phyloP scores from a whole-genome alignment of 2,113 vertebrate genomes.

The Prunella fulvescens region DNA sequence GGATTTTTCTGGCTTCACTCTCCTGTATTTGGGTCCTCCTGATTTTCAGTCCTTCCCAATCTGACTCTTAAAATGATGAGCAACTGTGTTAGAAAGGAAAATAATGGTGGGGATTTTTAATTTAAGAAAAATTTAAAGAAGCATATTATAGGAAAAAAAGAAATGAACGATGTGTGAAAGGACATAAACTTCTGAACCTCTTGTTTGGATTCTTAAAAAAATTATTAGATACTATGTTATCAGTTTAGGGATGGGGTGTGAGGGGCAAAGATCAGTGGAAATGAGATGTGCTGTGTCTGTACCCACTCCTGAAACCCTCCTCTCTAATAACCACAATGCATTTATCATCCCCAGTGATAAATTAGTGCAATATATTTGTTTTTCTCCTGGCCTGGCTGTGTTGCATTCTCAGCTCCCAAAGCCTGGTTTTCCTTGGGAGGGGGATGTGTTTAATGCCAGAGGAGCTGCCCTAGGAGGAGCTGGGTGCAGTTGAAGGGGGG shows the following conservation, averaged over 20 bases:
- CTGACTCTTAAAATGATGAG: not conserved
- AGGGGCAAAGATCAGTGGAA: not conserved
- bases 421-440: not conserved
- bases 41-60: not conserved
- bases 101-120: accelerated
- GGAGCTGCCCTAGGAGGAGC: not conserved
- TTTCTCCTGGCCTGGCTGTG: not conserved
- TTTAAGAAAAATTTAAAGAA: not conserved
- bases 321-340: not conserved
- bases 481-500: not conserved
- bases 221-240: accelerated
- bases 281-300: not conserved
- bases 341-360: not conserved
- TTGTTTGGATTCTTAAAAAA: not conserved
- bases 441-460: not conserved
- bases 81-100: not conserved
- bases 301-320: not conserved
- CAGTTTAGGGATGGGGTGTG: not conserved
- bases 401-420: not conserved
- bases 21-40: not conserved
- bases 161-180: accelerated
- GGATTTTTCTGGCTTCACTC: not conserved
- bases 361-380: not conserved
- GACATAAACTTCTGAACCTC: not conserved
- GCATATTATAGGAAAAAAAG: not conserved